A percentile compares a stretch with the other conserved stretches of the same genome.
Conservation (phyloP, 2,888 invertebrate genomes). For the Agrotis puta region DNA sequence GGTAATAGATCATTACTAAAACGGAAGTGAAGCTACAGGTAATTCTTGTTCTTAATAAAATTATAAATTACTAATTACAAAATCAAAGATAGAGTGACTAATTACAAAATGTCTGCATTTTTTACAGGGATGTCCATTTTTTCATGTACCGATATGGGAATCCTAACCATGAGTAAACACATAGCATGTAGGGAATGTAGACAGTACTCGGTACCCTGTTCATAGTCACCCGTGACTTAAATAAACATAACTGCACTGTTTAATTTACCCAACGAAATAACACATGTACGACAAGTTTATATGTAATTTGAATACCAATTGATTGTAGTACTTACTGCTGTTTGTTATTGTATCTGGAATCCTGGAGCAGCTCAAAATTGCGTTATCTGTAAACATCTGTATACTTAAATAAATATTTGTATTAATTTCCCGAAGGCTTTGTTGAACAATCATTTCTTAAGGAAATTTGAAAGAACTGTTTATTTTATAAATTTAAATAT, state of each 20-base stretch:
- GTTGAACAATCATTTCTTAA: conserved; percentile 30
- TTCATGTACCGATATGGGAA: background rate
- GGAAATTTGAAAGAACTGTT: conserved; percentile 24
- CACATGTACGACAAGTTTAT: conserved; percentile 57
- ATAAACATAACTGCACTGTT: conserved; percentile 63
- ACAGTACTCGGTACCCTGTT: conserved; percentile 38
- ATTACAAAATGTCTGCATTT: no score
- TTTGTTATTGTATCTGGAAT: conserved; percentile 40
- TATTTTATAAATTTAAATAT: background rate
- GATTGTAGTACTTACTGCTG: conserved; percentile 41
- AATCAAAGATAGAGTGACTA: no score
- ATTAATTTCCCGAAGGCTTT: conserved; percentile 42
- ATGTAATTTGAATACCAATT: conserved; percentile 52
- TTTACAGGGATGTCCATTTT: background rate
- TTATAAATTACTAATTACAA: no score
- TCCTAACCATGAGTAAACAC: conserved; percentile 46
- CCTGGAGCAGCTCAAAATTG: conserved; percentile 32
- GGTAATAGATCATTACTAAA: no score
- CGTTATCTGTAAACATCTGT: conserved; percentile 52
- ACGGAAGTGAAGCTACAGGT: no score
- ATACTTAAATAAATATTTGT: conserved; percentile 35
- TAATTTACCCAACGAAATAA: conserved; percentile 60
- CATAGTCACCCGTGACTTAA: conserved; percentile 52
- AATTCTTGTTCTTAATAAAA: no score
- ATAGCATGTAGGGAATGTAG: conserved; percentile 8